Conservation (phyloP, 2,113 vertebrate species). For the Oenanthe melanoleuca region DNA sequence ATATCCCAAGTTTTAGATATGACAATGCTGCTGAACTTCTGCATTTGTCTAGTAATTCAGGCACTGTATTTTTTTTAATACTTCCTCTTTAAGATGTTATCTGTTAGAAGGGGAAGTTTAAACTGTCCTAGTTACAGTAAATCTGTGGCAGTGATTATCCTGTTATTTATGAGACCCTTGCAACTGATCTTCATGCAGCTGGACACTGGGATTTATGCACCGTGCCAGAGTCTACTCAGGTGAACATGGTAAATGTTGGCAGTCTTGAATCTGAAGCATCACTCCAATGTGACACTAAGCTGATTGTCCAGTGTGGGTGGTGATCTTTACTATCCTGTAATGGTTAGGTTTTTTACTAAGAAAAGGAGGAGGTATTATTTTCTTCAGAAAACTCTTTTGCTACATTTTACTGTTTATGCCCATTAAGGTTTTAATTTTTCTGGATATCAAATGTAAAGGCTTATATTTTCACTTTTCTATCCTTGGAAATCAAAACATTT, state of each 20-base stretch:
- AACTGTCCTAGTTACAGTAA: neutral
- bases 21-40: neutral
- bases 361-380: neutral
- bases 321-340: neutral
- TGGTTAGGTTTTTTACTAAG: neutral
- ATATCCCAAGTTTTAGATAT: neutral
- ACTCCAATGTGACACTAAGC: neutral
- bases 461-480: neutral
- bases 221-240: neutral
- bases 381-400: neutral
- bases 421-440: neutral
- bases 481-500: neutral
- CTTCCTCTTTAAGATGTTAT: neutral
- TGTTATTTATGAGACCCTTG: neutral
- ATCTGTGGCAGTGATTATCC: neutral
- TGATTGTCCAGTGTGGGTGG: neutral
- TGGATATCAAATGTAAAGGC: neutral
- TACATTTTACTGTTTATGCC: neutral
- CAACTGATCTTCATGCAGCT: neutral
- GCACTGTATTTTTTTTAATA: neutral
- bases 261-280: neutral
- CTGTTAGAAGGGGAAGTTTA: conserved; percentile 8
- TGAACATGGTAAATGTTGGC: neutral
- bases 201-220: neutral
- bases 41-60: neutral